These are phyloP conservation scores for Philhelius pedissequus DNA, from an alignment of 2,888 invertebrate species.

Conservation along the genomic window DNA sequence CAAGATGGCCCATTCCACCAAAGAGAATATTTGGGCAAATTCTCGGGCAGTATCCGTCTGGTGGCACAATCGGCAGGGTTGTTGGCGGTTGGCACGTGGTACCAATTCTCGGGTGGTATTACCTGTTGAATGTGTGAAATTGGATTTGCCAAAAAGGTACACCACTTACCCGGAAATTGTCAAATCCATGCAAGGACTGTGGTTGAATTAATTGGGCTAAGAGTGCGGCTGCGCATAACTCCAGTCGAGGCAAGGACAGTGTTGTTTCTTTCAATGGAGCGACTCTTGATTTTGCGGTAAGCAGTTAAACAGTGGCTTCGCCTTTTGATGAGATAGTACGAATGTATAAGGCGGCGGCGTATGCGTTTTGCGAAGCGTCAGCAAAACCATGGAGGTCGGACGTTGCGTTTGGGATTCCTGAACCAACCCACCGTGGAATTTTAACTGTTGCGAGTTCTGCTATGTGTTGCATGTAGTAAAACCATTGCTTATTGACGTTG, in stretches of 20 bases:
- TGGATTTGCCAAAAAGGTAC: too few species aligned
- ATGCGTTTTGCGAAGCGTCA: slow-evolving; percentile 34
- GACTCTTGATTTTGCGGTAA: slow-evolving; percentile 28
- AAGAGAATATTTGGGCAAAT: neutral
- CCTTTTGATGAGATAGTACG: slow-evolving; percentile 24
- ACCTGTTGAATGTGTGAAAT: too few species aligned
- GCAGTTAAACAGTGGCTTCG: neutral
- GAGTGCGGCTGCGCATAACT: too few species aligned
- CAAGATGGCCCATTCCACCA: slow-evolving; percentile 27
- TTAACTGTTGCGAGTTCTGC: too few species aligned
- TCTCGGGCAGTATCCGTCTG: neutral
- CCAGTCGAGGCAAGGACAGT: too few species aligned
- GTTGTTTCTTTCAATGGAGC: slow-evolving; percentile 9
- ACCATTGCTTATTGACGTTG: too few species aligned
- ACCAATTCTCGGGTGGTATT: neutral
- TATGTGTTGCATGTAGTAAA: too few species aligned
- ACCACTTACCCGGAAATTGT: slow-evolving; percentile 25
- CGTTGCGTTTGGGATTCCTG: too few species aligned
- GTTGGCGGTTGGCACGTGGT: neutral
- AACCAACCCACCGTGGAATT: too few species aligned
- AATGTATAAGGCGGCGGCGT: slow-evolving; percentile 15
- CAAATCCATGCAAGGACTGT: slow-evolving; percentile 29
- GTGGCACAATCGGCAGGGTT: neutral
- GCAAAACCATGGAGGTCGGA: slow-evolving; percentile 26
- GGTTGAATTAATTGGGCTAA: neutral